Conservation (phyloP, 1,140 invertebrate genomes). For the Bilobella aurantiaca region DNA sequence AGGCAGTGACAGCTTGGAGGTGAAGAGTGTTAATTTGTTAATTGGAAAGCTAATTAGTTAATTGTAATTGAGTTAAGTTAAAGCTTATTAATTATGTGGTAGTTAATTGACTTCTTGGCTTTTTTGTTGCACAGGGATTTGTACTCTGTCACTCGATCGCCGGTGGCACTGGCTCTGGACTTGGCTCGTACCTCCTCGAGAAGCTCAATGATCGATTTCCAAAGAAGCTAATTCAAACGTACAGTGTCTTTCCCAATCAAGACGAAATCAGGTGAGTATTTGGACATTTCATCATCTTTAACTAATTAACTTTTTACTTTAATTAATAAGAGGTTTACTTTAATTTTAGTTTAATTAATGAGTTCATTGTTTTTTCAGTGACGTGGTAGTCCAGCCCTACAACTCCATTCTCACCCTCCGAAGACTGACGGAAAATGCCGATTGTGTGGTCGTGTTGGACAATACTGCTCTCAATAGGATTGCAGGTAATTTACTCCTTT, state of each 20-base stretch:
- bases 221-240: slow-evolving; percentile 96
- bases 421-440: slow-evolving; percentile 86
- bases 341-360: not conserved
- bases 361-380: slow-evolving; percentile 48
- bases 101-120: slow-evolving; percentile 6
- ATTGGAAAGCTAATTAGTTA: slow-evolving; percentile 3
- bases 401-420: slow-evolving; percentile 93
- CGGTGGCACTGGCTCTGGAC: slow-evolving; percentile 95
- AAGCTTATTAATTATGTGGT: too few relatives aligned
- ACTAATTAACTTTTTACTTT: not conserved
- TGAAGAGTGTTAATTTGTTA: slow-evolving; percentile 42
- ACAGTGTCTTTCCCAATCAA: slow-evolving; percentile 97
- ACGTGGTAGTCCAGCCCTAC: slow-evolving; percentile 98
- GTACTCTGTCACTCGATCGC: slow-evolving; percentile 98
- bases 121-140: slow-evolving; percentile 61
- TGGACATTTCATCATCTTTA: too few relatives aligned
- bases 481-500: too few relatives aligned
- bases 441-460: slow-evolving; percentile 96
- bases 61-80: not conserved
- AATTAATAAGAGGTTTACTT: not conserved
- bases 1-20: slow-evolving; percentile 93
- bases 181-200: slow-evolving; percentile 92
- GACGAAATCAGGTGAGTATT: slow-evolving; percentile 79
- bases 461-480: slow-evolving; percentile 96
- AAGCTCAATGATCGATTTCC: slow-evolving; percentile 88